Evolutionary conservation across 2,888 invertebrate species (phyloP).

Genomic region (Nephrotoma guestfalica): DNA sequence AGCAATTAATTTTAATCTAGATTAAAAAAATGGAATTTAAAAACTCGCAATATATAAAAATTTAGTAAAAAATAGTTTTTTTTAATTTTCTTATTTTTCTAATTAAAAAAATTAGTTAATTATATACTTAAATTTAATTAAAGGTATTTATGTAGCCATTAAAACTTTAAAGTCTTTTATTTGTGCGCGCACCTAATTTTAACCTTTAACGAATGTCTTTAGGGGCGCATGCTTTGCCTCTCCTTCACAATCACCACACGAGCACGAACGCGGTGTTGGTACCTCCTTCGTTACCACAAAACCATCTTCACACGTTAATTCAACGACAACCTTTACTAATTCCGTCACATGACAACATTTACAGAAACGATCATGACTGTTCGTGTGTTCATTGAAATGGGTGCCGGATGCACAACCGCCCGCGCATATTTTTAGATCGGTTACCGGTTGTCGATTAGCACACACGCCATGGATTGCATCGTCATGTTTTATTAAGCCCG

Average conservation of each 20-base stretch:
- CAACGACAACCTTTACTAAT: neutral
- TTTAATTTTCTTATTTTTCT: neutral
- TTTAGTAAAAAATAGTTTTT: neutral
- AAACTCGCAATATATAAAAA: neutral
- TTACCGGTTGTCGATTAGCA: constrained; percentile 42
- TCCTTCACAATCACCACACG: neutral
- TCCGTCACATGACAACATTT: neutral
- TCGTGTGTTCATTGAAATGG: constrained; percentile 36
- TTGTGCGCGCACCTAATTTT: neutral
- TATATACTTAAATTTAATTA: neutral
- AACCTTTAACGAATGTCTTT: neutral
- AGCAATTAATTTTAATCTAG: neutral
- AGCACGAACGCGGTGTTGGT: constrained; percentile 3
- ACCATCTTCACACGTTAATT: constrained; percentile 35
- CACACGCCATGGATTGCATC: constrained; percentile 43
- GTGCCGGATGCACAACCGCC: constrained; percentile 57
- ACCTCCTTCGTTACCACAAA: constrained; percentile 15
- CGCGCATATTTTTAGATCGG: constrained; percentile 51
- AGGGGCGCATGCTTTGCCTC: neutral
- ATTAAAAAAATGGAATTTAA: neutral
- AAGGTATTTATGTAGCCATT: neutral
- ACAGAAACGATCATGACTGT: neutral
- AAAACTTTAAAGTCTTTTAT: neutral
- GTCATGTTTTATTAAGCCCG: constrained; percentile 39
- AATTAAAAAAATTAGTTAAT: neutral